These are phyloP conservation scores for Drosophila affinis DNA, from an alignment of 2,888 invertebrate species.

Conservation along the genomic window DNA sequence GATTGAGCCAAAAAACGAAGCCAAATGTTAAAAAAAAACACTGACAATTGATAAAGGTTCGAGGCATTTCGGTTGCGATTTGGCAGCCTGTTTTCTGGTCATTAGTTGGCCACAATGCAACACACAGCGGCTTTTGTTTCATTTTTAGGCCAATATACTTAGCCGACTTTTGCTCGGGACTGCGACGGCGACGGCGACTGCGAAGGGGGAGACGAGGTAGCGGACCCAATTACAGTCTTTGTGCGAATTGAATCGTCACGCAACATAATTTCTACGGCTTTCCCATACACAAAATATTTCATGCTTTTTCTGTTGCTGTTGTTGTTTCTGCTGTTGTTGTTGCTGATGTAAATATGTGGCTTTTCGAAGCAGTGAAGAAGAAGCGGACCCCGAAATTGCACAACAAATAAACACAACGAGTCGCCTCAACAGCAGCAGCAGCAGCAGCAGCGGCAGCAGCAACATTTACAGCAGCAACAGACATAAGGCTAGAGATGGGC, in stretches of 20 bases:
- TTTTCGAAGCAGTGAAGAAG: not conserved
- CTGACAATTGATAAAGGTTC: slow-evolving; percentile 21
- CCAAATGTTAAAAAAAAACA: slow-evolving; percentile 16
- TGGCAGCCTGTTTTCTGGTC: slow-evolving; percentile 45
- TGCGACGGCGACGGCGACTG: not conserved
- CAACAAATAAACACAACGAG: slow-evolving; percentile 72
- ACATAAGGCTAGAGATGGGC: not conserved
- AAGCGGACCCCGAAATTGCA: slow-evolving; percentile 60
- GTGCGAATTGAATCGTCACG: slow-evolving; percentile 80
- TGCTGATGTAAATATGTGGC: slow-evolving; percentile 23
- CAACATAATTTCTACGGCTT: slow-evolving; percentile 80
- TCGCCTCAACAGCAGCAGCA: slow-evolving; percentile 4
- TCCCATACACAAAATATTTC: slow-evolving; percentile 49
- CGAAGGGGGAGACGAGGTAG: slow-evolving; percentile 1
- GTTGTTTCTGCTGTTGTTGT: slow-evolving; percentile 9
- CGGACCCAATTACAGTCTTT: slow-evolving; percentile 72
- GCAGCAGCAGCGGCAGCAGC: not conserved
- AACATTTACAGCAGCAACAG: slow-evolving; percentile 1
- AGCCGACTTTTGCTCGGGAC: slow-evolving; percentile 57
- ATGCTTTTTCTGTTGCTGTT: not conserved
- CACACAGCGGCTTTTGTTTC: slow-evolving; percentile 30
- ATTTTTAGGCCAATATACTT: slow-evolving; percentile 73
- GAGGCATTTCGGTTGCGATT: slow-evolving; percentile 3
- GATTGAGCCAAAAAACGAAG: not conserved
- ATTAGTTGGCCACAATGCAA: slow-evolving; percentile 55